Conservation (phyloP, 2,797 vertebrate genomes). For the Gila robusta region DNA sequence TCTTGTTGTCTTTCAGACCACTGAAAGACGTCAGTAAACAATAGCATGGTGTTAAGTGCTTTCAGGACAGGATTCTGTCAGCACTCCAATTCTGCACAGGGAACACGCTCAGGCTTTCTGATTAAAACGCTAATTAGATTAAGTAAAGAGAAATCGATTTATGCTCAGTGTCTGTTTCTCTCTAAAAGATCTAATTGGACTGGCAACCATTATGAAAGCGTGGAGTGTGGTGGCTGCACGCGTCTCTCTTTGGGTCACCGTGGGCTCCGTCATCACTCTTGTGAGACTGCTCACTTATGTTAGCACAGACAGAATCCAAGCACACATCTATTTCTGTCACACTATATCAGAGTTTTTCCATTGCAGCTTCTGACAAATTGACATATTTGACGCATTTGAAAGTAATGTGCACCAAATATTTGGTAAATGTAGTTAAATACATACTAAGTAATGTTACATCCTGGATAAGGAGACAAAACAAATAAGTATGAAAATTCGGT, state of each 20-base stretch:
- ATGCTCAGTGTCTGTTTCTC: neutral
- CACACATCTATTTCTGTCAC: neutral
- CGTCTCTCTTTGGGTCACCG: slow-evolving; percentile 46
- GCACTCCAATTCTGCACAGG: slow-evolving; percentile 56
- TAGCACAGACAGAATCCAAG: slow-evolving; percentile 12
- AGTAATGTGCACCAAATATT: neutral
- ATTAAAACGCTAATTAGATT: slow-evolving; percentile 4
- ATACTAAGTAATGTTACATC: neutral
- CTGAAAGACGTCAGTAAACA: slow-evolving; percentile 74
- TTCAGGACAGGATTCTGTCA: slow-evolving; percentile 71
- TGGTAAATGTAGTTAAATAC: neutral
- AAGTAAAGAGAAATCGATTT: neutral
- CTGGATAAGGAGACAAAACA: neutral
- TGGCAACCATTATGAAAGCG: slow-evolving; percentile 10
- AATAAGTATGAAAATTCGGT: no score
- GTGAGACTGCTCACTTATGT: slow-evolving; percentile 46
- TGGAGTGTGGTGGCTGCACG: neutral
- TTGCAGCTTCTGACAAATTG: neutral
- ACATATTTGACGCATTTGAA: neutral
- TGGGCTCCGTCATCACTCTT: slow-evolving; percentile 53
- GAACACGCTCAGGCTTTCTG: slow-evolving; percentile 34
- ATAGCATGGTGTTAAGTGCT: slow-evolving; percentile 65
- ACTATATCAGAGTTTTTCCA: neutral
- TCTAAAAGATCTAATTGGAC: neutral
- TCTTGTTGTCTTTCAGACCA: slow-evolving; percentile 63